Base-by-base conservation (phyloP, 2,797 vertebrate species). In the Manis javanica region DNA sequence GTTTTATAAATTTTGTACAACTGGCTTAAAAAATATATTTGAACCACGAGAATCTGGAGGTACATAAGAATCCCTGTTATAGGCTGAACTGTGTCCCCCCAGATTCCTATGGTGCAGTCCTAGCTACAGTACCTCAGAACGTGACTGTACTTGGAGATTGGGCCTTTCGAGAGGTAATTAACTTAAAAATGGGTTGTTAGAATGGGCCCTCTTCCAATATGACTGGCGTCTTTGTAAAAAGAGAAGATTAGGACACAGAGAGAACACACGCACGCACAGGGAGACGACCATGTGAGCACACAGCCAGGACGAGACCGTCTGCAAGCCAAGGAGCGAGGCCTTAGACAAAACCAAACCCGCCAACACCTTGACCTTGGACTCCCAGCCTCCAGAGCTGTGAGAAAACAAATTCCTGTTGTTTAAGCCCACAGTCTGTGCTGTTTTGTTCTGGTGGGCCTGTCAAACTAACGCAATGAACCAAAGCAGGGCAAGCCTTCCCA, bases 261-360 rank as follows among this genome's bases (percentile, higher is more conserved):
- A 72, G 37, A 16, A 31, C 14, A 68, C 64, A 68, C 31, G 39
- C 8, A 4, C 0, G 1, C n/a, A 21, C 29, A 49, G 18, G 34
- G 21, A 24, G 18, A 63, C 3, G 59, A 19, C 68, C 1, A 1
- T 0, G 8, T 19, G 64, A 34, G 79, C 24, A 19, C 61, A 39
- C 0, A 6, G 21, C 4, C 21, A 49, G 85, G 13, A 37, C 46
- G 81, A 2, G 29, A 39, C 69, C 29, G 12, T 11, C 63, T 18
- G 12, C 1, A 18, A 37, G 34, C 12, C 37, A 1, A 53, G 31
- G 24, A 31, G 34, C 59, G 84, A 57, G 37, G 37, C 79, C 16
- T 34, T 49, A 31, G 69, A 31, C 46, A 59, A 26, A 16, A 13
- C 15, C 11, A 26, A 12, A 37, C 10, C 31, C 26, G 55, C 26